Conservation (phyloP, 2,797 vertebrate genomes). For the Knipowitschia caucasica region DNA sequence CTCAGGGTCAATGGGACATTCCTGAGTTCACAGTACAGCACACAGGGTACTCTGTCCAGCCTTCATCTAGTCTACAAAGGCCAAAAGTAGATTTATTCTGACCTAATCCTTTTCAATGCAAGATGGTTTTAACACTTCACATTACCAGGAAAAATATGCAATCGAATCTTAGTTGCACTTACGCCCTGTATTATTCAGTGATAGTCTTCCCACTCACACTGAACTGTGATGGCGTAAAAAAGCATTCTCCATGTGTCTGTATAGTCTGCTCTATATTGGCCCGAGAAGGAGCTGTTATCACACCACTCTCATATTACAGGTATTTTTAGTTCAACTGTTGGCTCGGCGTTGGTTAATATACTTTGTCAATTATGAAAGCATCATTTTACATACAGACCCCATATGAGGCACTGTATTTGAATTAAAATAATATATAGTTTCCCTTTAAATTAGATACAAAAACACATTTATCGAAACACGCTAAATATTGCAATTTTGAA, state of each 20-base stretch:
- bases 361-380: neutral
- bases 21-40: constrained; percentile 54
- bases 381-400: neutral
- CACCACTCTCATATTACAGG: constrained; percentile 1
- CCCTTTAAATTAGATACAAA: neutral
- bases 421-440: neutral
- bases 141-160: neutral
- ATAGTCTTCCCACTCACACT: neutral
- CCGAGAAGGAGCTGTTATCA: constrained; percentile 3
- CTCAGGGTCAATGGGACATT: constrained; percentile 68
- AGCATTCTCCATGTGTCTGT: neutral
- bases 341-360: neutral
- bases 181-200: neutral
- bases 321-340: constrained; percentile 4
- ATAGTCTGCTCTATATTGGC: neutral
- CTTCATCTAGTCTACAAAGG: constrained; percentile 5
- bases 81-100: neutral
- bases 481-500: too few relatives aligned
- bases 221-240: constrained; percentile 5
- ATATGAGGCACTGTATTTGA: constrained; percentile 1
- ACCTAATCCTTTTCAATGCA: neutral
- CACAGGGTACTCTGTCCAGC: constrained; percentile 38
- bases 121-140: neutral
- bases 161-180: neutral
- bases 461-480: neutral